Conservation (phyloP, 2,888 invertebrate species). For the Drosophila neotestacea region DNA sequence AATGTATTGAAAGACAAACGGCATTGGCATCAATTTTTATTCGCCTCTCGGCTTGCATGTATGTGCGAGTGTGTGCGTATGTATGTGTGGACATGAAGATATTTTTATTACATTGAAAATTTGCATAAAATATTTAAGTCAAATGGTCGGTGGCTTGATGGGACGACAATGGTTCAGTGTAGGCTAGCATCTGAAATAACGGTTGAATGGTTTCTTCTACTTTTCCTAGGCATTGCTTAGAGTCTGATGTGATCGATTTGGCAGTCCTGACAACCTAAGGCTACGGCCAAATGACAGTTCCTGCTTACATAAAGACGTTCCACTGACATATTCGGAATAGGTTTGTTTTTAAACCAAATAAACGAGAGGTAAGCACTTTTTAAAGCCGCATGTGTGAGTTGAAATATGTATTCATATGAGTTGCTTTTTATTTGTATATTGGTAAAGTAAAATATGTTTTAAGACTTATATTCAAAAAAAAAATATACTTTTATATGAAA, state of each 20-base stretch:
- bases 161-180: conserved; percentile 15
- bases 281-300: conserved; percentile 21
- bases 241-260: conserved; percentile 29
- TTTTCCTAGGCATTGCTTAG: conserved; percentile 14
- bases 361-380: conserved; percentile 1
- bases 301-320: background rate
- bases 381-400: no score
- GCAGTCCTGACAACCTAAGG: conserved; percentile 41
- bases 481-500: no score
- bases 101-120: conserved; percentile 81
- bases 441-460: background rate
- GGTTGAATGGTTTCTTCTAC: conserved; percentile 25
- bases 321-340: conserved; percentile 28
- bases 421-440: background rate
- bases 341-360: conserved; percentile 24
- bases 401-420: background rate
- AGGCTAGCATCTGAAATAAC: conserved; percentile 27
- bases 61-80: conserved; percentile 17
- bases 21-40: conserved; percentile 78
- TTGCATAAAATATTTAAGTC: conserved; percentile 82
- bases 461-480: background rate
- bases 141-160: conserved; percentile 56
- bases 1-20: conserved; percentile 78
- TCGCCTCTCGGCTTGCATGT: conserved; percentile 30
- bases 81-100: conserved; percentile 47